phyloP scores from a whole-genome alignment of 2,888 invertebrate species.

The Chirona hameri region DNA sequence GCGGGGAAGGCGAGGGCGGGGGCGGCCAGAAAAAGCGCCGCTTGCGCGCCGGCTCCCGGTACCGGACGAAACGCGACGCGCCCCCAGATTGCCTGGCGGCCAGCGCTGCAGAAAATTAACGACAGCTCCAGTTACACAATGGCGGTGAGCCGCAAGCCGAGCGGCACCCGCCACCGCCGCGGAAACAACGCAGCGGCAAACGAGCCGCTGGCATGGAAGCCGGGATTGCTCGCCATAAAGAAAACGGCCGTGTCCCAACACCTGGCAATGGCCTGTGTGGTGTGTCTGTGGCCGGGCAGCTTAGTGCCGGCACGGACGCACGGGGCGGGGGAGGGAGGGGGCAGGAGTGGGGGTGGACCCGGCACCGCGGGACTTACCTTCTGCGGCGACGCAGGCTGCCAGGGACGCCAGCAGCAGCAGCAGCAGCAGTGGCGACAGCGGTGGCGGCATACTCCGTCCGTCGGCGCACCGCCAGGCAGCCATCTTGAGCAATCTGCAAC shows the following conservation, averaged over 20 bases:
- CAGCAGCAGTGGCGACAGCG: not conserved
- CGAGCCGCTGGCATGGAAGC: not conserved
- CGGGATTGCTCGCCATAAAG: not conserved
- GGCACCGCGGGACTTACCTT: not conserved
- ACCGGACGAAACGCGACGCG: not conserved
- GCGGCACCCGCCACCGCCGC: not conserved
- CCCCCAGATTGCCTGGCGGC: not conserved
- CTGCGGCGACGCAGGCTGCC: not conserved
- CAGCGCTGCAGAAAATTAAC: conserved; percentile 22
- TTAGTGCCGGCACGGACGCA: not conserved
- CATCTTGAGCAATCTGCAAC: not conserved
- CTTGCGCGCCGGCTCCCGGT: not conserved
- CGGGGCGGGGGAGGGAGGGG: not conserved
- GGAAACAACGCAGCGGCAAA: conserved; percentile 9
- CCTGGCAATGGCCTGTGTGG: conserved; percentile 10
- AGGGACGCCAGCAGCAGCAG: not conserved
- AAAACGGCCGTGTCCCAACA: not conserved
- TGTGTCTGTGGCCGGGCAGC: not conserved
- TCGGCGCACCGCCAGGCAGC: not conserved
- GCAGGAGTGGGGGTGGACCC: too few relatives aligned
- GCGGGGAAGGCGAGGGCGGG: not conserved
- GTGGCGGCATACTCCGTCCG: not conserved
- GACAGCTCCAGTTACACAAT: conserved; percentile 9
- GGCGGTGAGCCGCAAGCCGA: not conserved
- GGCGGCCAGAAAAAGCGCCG: not conserved